phyloP scores from a whole-genome alignment of 1,140 invertebrate species.

The Maconellicoccus hirsutus region DNA sequence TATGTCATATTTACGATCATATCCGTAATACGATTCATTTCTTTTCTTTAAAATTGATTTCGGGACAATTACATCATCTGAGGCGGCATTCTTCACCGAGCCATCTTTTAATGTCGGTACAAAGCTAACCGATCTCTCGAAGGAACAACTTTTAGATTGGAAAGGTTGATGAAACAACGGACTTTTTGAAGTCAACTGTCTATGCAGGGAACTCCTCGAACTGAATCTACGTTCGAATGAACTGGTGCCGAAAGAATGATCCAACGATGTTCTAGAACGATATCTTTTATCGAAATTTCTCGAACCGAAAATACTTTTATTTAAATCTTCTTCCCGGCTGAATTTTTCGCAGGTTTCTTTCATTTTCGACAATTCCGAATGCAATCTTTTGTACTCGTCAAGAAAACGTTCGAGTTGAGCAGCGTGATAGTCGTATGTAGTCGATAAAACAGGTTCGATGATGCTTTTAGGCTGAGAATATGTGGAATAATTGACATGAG shows the following conservation, averaged over 20 bases:
- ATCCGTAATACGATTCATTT: slow-evolving; percentile 27
- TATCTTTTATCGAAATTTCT: slow-evolving; percentile 33
- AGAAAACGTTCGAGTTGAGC: slow-evolving; percentile 62
- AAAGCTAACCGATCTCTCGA: slow-evolving; percentile 31
- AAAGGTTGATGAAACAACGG: slow-evolving; percentile 27
- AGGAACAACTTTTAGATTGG: slow-evolving; percentile 5
- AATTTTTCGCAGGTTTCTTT: slow-evolving; percentile 50
- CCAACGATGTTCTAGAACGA: slow-evolving; percentile 9
- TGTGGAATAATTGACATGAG: slow-evolving; percentile 16
- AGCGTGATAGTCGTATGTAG: slow-evolving; percentile 57
- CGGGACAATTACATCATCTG: slow-evolving; percentile 36
- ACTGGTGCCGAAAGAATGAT: slow-evolving; percentile 27
- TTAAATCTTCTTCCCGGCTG: slow-evolving; percentile 35
- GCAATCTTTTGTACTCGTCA: slow-evolving; percentile 48
- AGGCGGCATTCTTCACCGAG: neutral
- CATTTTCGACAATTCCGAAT: slow-evolving; percentile 62
- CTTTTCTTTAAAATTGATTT: slow-evolving; percentile 44
- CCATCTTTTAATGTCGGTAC: neutral
- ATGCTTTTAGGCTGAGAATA: neutral
- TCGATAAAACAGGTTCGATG: slow-evolving; percentile 28
- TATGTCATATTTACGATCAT: neutral
- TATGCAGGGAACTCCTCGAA: slow-evolving; percentile 35
- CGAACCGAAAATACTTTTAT: slow-evolving; percentile 27
- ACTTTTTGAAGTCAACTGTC: slow-evolving; percentile 32
- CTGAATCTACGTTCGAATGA: slow-evolving; percentile 36